These are phyloP conservation scores for Orchesella cincta DNA, from an alignment of 1,140 invertebrate genomes.

Conservation along the genomic window DNA sequence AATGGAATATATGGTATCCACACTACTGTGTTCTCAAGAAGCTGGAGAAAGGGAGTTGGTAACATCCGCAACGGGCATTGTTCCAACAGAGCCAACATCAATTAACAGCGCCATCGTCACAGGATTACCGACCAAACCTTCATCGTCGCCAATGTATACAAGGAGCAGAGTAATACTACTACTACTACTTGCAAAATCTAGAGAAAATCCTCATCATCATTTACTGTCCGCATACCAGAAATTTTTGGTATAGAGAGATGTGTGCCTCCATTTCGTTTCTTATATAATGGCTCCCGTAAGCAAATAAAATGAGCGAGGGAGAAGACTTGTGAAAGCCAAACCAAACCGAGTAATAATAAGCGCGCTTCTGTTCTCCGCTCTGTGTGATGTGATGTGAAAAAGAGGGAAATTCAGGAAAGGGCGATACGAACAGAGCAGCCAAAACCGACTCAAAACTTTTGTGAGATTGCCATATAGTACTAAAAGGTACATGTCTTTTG, in stretches of 20 bases:
- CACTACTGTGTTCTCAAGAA: neutral
- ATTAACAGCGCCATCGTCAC: conserved; percentile 46
- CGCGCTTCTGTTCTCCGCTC: neutral
- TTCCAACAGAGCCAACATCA: conserved; percentile 47
- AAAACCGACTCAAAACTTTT: too few relatives aligned
- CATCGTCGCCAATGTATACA: conserved; percentile 7
- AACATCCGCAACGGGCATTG: conserved; percentile 37
- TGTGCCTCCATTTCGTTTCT: too few relatives aligned
- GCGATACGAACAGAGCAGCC: too few relatives aligned
- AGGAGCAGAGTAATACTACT: neutral
- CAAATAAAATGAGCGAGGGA: neutral
- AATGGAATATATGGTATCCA: neutral
- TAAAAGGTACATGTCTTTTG: too few relatives aligned
- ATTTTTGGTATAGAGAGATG: too few relatives aligned
- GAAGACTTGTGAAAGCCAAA: neutral
- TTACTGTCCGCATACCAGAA: neutral
- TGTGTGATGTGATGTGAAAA: conserved; percentile 4
- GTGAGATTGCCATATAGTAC: too few relatives aligned
- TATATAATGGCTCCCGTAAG: neutral
- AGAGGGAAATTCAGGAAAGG: too few relatives aligned
- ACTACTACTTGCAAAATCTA: too few relatives aligned
- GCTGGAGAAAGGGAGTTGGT: conserved; percentile 1
- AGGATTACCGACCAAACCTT: conserved; percentile 37
- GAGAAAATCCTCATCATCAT: neutral
- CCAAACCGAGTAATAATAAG: conserved; percentile 16